These are phyloP conservation scores for Eptesicus fuscus DNA, from an alignment of 2,113 vertebrate species.

Conservation along the genomic window DNA sequence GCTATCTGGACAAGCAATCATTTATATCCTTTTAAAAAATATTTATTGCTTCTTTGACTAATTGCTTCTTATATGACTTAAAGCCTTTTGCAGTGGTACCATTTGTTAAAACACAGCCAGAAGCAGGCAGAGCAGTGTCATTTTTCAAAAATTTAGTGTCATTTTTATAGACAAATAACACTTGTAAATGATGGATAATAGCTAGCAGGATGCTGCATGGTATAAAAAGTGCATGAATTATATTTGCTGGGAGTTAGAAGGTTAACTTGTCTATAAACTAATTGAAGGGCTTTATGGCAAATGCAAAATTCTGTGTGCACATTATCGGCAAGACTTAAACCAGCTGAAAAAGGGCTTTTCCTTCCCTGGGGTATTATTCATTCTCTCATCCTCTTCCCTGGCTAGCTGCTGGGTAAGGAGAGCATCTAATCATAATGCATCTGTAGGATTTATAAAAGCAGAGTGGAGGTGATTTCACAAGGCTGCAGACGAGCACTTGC, in stretches of 20 bases:
- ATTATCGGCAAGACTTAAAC: constrained; percentile 72
- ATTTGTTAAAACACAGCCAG: constrained; percentile 85
- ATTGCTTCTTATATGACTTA: constrained; percentile 84
- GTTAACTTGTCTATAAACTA: constrained; percentile 85
- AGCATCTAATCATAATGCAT: constrained; percentile 58
- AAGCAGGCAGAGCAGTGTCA: constrained; percentile 81
- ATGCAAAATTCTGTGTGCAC: constrained; percentile 73
- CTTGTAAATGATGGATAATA: constrained; percentile 88
- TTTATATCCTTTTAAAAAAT: constrained; percentile 85
- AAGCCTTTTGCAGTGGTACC: constrained; percentile 80
- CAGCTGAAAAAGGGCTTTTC: constrained; percentile 74
- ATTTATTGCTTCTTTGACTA: constrained; percentile 87
- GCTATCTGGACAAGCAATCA: constrained; percentile 83
- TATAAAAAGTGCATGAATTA: constrained; percentile 84
- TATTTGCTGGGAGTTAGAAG: constrained; percentile 83
- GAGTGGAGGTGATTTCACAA: constrained; percentile 45
- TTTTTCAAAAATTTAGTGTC: constrained; percentile 89
- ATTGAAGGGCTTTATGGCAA: constrained; percentile 83
- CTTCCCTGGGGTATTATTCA: constrained; percentile 71
- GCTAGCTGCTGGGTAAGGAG: constrained; percentile 60
- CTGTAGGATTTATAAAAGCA: constrained; percentile 62
- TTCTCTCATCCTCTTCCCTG: constrained; percentile 59
- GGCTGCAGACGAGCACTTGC: constrained; percentile 41
- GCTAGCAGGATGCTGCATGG: constrained; percentile 79
- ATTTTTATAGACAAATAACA: constrained; percentile 89